Evolutionary conservation across 2,113 vertebrate species (phyloP), one percentile per base, ranked within the genome.

Genomic region (Mobula birostris): DNA sequence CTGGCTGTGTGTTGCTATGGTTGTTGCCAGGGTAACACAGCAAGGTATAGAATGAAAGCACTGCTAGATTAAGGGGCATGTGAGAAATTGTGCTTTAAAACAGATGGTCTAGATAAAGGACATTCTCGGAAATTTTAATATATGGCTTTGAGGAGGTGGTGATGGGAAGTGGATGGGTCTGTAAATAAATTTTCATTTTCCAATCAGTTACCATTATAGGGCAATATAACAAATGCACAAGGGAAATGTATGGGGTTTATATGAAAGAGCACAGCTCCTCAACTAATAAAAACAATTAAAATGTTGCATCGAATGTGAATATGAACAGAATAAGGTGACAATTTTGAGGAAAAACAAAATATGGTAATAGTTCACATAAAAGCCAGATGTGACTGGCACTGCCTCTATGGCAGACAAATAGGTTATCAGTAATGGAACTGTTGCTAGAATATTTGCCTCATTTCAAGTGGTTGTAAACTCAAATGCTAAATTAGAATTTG

Each of bases 21-120:
- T 68, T 29, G 68, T 93, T 74, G 91, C 48, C 91, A 93, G 21
- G 91, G 91, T 9, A 93, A 74, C 68, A 29, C 70, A 48, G 19
- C 91, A 70, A 24, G 21, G 36, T 48, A 56, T 15, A 72, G 68
- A 36, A 74, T 48, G 36, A 36, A 74, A 24, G 36, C 12, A 92
- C 14, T 87, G 56, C 58, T 8, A 63, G 29, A 12, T 15, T 12
- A 63, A 63, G 27, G 63, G 29, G 29, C 5, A 17, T 27, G 56
- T n/a, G 85, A n/a, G 58, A 88, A 32, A n/a, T 32, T n/a, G 29
- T 66, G 6, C 61, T 32, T 32, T n/a, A 29, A 0, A 61, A n/a
- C 56, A 61, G 56, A n/a, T 17, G 15, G 85, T 66, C 85, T 66
- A 32, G 61, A 21, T 24, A 61, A 85, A 29, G 24, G 82, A 61